A percentile compares a stretch with the other conserved stretches of the same genome.
Conservation (phyloP, 2,888 invertebrate genomes). For the Hirtodrosophila cameraria region DNA sequence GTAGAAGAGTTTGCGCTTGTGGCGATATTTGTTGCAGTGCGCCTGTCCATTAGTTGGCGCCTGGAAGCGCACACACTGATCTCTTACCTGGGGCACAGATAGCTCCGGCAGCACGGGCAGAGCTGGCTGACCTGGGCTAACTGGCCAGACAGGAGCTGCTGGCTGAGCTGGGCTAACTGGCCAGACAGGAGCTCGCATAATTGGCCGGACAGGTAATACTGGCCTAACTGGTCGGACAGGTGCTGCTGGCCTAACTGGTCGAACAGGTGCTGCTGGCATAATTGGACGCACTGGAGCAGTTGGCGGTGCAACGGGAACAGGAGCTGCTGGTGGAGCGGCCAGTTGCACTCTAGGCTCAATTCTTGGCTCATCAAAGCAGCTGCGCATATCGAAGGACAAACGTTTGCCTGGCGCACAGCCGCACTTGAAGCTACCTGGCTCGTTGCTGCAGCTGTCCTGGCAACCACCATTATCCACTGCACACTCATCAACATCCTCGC, state of each 20-base stretch:
- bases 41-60: slow-evolving; percentile 81
- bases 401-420: slow-evolving; percentile 84
- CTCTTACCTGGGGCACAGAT: slow-evolving; percentile 63
- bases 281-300: not conserved
- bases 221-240: slow-evolving; percentile 24
- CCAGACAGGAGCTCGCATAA: not conserved
- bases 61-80: slow-evolving; percentile 78
- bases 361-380: slow-evolving; percentile 51
- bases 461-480: slow-evolving; percentile 82
- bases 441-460: slow-evolving; percentile 84
- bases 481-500: slow-evolving; percentile 86
- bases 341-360: not conserved
- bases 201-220: slow-evolving; percentile 14
- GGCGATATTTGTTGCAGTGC: slow-evolving; percentile 82
- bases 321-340: not conserved
- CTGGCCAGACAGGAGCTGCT: slow-evolving; percentile 9
- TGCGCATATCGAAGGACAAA: slow-evolving; percentile 70
- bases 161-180: not conserved
- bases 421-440: slow-evolving; percentile 85
- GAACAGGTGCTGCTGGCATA: not conserved
- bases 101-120: not conserved
- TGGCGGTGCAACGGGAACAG: not conserved
- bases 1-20: slow-evolving; percentile 82
- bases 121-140: not conserved
- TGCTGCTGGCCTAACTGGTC: not conserved